Conservation (phyloP, 2,888 invertebrate genomes). For the Yponomeuta cagnagella region DNA sequence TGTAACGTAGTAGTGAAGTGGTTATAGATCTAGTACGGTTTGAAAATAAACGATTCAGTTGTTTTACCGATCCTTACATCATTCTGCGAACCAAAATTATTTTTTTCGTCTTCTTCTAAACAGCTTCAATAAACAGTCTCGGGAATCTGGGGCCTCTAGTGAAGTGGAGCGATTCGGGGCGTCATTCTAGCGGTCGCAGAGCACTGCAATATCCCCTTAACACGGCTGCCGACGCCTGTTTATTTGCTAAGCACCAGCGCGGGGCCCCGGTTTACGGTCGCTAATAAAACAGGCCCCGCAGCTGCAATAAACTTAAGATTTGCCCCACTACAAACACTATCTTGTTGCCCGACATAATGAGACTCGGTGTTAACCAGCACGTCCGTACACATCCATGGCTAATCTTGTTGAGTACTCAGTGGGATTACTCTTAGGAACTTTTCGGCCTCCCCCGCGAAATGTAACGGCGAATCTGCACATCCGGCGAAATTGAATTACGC, state of each 20-base stretch:
- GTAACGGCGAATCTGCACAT: conserved; percentile 43
- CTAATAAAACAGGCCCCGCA: conserved; percentile 12
- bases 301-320: conserved; percentile 14
- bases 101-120: too few relatives aligned
- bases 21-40: too few relatives aligned
- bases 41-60: too few relatives aligned
- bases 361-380: conserved; percentile 6
- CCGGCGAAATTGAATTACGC: conserved; percentile 62
- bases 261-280: conserved; percentile 21
- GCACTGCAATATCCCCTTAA: conserved; percentile 12
- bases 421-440: background rate
- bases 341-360: conserved; percentile 13
- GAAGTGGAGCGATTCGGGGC: background rate
- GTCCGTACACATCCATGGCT: background rate
- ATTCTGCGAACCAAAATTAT: too few relatives aligned
- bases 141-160: background rate
- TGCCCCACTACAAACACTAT: conserved; percentile 12
- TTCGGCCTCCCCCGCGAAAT: background rate
- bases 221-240: conserved; percentile 30
- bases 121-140: background rate
- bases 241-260: conserved; percentile 39
- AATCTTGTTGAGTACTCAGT: conserved; percentile 8
- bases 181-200: background rate
- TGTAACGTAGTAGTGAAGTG: too few relatives aligned
- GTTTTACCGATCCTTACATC: too few relatives aligned